phyloP scores from a whole-genome alignment of 2,113 vertebrate genomes.

The Malaclemys terrapin region DNA sequence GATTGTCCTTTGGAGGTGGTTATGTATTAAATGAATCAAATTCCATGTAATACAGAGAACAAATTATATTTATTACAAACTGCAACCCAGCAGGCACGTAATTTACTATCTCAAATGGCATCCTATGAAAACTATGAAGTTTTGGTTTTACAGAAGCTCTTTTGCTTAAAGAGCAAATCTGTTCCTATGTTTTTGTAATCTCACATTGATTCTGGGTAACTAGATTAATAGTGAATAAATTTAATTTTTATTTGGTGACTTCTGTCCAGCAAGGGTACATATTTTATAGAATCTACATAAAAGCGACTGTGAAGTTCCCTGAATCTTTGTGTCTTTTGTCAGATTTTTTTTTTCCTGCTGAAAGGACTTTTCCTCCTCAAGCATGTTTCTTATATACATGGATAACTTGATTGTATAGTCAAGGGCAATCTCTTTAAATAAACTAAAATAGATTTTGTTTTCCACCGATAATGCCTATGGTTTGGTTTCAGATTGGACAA shows the following conservation, averaged over 20 bases:
- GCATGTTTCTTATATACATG: not conserved
- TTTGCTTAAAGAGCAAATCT: not conserved
- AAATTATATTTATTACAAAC: conserved; percentile 39
- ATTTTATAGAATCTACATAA: not conserved
- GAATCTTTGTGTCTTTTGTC: not conserved
- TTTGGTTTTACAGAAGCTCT: not conserved
- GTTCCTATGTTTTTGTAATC: not conserved
- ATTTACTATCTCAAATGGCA: not conserved
- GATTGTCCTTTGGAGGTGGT: conserved; percentile 23
- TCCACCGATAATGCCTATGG: not conserved
- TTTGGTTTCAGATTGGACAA: not conserved
- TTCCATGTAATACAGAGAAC: not conserved
- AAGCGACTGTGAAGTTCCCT: not conserved
- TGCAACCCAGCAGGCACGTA: not conserved
- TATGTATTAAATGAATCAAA: not conserved
- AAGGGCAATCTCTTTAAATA: not conserved
- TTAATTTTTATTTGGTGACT: not conserved
- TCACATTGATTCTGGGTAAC: not conserved
- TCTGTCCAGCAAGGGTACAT: not conserved
- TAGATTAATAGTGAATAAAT: not conserved
- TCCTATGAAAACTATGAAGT: not conserved
- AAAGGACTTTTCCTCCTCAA: not conserved
- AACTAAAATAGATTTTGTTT: not conserved
- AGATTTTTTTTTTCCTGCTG: not conserved
- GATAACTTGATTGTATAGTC: not conserved